Evolutionary conservation across 2,888 invertebrate genomes (phyloP).

Genomic region (Patella depressa): DNA sequence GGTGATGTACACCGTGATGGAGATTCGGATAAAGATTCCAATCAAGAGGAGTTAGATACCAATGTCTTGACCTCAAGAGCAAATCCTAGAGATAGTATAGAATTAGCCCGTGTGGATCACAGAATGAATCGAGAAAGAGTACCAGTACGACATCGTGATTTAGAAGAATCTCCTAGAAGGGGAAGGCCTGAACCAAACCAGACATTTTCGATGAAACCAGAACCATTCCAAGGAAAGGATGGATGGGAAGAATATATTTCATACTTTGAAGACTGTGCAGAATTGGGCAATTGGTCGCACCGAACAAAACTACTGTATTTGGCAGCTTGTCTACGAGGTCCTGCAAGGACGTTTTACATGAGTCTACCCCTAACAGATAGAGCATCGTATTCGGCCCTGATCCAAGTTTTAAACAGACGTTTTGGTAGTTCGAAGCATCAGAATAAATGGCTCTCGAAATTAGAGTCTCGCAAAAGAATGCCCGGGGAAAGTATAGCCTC

Average conservation of each 20-base stretch:
- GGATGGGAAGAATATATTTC: constrained; percentile 17
- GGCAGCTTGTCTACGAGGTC: constrained; percentile 10
- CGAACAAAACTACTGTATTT: constrained; percentile 4
- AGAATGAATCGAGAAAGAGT: too few species aligned
- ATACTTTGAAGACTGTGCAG: constrained; percentile 9
- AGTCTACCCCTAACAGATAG: not conserved
- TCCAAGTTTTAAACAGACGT: not conserved
- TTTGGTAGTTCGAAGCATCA: not conserved
- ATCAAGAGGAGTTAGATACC: too few species aligned
- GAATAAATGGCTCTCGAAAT: not conserved
- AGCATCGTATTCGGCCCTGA: not conserved
- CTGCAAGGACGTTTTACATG: constrained; percentile 4
- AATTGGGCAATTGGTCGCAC: constrained; percentile 13
- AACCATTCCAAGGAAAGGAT: constrained; percentile 6
- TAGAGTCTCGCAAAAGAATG: not conserved
- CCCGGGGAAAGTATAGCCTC: constrained; percentile 25
- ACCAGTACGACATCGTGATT: too few species aligned
- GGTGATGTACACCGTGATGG: too few species aligned
- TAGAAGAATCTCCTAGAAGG: too few species aligned
- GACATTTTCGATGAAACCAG: constrained; percentile 13
- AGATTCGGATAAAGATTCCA: too few species aligned
- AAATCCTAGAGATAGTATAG: too few species aligned
- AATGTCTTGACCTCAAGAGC: too few species aligned
- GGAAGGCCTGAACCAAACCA: too few species aligned
- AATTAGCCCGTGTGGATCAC: too few species aligned